Percentiles rank a stretch among this genome's conserved stretches.
Evolutionary conservation across 1,140 invertebrate species (phyloP).

Genomic region (Ruditapes philippinarum): DNA sequence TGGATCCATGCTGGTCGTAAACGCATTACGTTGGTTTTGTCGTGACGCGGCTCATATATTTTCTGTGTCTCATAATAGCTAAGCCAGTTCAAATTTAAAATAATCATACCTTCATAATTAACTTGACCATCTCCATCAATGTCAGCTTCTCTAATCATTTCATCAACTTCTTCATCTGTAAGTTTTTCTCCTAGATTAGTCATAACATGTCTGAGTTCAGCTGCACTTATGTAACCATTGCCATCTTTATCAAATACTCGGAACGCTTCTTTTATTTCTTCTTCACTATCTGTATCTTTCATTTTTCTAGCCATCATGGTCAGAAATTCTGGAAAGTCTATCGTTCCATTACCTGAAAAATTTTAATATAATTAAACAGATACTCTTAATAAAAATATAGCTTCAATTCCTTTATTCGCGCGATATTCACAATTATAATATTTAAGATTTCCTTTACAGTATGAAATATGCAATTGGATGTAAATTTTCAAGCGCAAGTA

Average conservation of each 20-base stretch:
- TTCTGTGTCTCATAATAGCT: neutral
- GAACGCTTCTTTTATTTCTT: constrained; percentile 99
- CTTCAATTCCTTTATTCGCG: no score
- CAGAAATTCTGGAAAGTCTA: constrained; percentile 98
- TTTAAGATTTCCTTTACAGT: no score
- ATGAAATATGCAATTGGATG: no score
- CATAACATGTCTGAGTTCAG: constrained; percentile 90
- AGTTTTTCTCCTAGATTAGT: constrained; percentile 96
- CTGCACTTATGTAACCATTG: constrained; percentile 90
- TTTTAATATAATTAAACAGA: no score
- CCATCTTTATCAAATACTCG: constrained; percentile 99
- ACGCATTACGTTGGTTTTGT: no score
- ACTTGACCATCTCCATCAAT: constrained; percentile 91
- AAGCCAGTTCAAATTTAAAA: no score
- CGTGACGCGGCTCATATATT: no score
- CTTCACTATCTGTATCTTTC: constrained; percentile 99
- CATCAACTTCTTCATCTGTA: constrained; percentile 95
- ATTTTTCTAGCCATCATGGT: constrained; percentile 99
- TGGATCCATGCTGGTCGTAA: no score
- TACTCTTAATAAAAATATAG: no score
- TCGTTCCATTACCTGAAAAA: constrained; percentile 93
- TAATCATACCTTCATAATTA: constrained; percentile 77
- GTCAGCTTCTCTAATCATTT: constrained; percentile 97
- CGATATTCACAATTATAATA: no score
- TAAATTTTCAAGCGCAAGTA: neutral